phyloP scores from a whole-genome alignment of 2,888 invertebrate species.

The Anthophora plumipes region DNA sequence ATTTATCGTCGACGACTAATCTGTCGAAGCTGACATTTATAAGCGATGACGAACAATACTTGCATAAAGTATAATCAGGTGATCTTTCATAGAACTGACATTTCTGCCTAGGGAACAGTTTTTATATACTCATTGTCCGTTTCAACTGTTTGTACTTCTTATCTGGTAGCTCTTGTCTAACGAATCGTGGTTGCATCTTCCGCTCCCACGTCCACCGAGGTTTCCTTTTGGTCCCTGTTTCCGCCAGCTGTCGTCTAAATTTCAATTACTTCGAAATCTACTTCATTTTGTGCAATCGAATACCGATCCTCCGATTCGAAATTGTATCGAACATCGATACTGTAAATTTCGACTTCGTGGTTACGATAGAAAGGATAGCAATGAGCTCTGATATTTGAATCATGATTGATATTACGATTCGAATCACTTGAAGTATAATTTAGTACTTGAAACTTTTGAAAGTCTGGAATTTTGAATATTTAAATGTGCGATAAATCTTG shows the following conservation, averaged over 20 bases:
- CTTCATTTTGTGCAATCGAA: background rate
- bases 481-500: background rate
- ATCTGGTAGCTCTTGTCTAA: slow-evolving; percentile 7
- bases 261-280: slow-evolving; percentile 2
- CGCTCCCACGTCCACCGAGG: slow-evolving; percentile 15
- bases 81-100: slow-evolving; percentile 49
- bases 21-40: slow-evolving; percentile 56
- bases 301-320: no score
- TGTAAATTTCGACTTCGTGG: no score
- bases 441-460: no score
- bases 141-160: slow-evolving; percentile 12
- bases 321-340: no score
- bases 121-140: slow-evolving; percentile 37
- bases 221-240: slow-evolving; percentile 15
- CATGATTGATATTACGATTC: no score
- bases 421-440: no score
- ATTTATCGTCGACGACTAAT: slow-evolving; percentile 38
- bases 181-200: slow-evolving; percentile 23
- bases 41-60: slow-evolving; percentile 48
- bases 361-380: no score
- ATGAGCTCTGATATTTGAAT: no score
- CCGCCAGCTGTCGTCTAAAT: background rate
- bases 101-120: slow-evolving; percentile 40
- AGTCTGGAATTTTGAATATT: no score
- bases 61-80: slow-evolving; percentile 31